Evolutionary conservation across 37 sponge, comb jelly and placozoan species (phyloP).

Genomic region (Trichoplax adhaerens): DNA sequence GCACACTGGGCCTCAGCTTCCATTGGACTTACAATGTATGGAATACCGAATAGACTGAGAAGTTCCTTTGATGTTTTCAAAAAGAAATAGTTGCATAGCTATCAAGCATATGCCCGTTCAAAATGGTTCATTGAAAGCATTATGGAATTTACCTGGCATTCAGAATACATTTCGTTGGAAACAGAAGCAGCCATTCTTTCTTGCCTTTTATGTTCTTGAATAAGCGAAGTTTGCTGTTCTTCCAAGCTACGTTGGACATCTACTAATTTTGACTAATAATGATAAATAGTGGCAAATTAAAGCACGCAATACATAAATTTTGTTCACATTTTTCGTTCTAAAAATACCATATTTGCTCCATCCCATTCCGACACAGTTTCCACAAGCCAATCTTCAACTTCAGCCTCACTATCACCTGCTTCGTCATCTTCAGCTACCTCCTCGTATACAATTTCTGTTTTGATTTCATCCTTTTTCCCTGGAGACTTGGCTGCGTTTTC

Average conservation of each 20-base stretch:
- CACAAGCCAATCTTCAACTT: neutral
- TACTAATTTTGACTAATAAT: slow-evolving; percentile 9
- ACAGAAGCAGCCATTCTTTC: slow-evolving; percentile 36
- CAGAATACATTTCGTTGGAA: slow-evolving; percentile 38
- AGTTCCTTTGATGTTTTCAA: slow-evolving; percentile 39
- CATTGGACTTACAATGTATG: slow-evolving; percentile 61
- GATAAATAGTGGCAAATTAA: too few relatives aligned
- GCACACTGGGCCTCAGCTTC: slow-evolving; percentile 99
- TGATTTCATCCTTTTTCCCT: too few relatives aligned
- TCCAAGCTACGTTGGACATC: slow-evolving; percentile 15
- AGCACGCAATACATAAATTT: too few relatives aligned
- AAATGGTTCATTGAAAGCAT: slow-evolving; percentile 1
- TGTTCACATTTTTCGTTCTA: too few relatives aligned
- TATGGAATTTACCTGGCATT: slow-evolving; percentile 31
- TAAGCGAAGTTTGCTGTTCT: slow-evolving; percentile 26
- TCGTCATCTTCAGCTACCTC: neutral
- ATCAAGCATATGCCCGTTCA: slow-evolving; percentile 3
- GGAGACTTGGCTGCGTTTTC: too few relatives aligned
- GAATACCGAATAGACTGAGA: slow-evolving; percentile 72
- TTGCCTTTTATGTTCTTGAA: slow-evolving; percentile 29
- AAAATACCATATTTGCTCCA: too few relatives aligned
- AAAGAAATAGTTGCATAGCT: slow-evolving; percentile 2
- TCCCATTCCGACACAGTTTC: too few relatives aligned
- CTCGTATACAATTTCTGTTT: too few relatives aligned
- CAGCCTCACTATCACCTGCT: slow-evolving; percentile 1